These are phyloP conservation scores for Discoglossus pictus DNA, from an alignment of 2,797 vertebrate genomes.

Conservation along the genomic window DNA sequence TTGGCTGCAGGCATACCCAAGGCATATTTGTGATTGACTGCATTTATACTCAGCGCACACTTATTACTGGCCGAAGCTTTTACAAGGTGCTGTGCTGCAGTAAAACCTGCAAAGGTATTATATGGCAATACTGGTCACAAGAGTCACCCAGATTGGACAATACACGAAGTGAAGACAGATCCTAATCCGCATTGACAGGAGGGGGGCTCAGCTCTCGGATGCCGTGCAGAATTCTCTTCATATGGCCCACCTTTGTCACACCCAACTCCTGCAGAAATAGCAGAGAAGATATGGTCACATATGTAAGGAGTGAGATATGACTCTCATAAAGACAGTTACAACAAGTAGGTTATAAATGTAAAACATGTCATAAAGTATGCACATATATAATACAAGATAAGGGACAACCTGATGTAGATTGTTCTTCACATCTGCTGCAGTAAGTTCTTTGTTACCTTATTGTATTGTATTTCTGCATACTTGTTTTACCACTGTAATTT, in stretches of 20 bases:
- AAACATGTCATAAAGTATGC: too few relatives aligned
- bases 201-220: slow-evolving; percentile 88
- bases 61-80: background rate
- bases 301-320: too few relatives aligned
- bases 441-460: too few relatives aligned
- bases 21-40: slow-evolving; percentile 63
- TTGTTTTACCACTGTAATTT: too few relatives aligned
- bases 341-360: too few relatives aligned
- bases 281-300: slow-evolving; percentile 40
- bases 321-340: too few relatives aligned
- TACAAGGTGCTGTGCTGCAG: slow-evolving; percentile 51
- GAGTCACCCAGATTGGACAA: slow-evolving; percentile 59
- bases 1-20: slow-evolving; percentile 52
- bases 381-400: too few relatives aligned
- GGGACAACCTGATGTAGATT: too few relatives aligned
- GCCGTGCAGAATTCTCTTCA: slow-evolving; percentile 95
- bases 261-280: slow-evolving; percentile 84
- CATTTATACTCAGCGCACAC: slow-evolving; percentile 43
- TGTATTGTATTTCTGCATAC: too few relatives aligned
- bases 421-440: too few relatives aligned
- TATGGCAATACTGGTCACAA: slow-evolving; percentile 51
- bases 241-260: slow-evolving; percentile 95
- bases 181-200: slow-evolving; percentile 84
- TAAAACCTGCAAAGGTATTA: slow-evolving; percentile 48
- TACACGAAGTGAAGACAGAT: slow-evolving; percentile 63